Evolutionary conservation across 2,113 vertebrate species (phyloP).

Genomic region (Ondatra zibethicus): DNA sequence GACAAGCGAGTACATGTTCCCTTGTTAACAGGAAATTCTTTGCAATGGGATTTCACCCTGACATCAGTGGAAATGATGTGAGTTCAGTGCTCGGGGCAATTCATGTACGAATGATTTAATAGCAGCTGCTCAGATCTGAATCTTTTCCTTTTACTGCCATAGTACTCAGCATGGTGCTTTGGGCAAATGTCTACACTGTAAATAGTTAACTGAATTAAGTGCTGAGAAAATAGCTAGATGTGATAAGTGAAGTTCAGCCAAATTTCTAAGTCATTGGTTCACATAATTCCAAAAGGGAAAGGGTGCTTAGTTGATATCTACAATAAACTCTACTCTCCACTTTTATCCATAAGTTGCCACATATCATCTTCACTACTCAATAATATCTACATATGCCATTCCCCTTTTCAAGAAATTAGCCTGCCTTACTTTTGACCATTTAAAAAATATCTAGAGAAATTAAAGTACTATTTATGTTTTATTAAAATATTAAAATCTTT

Average conservation of each 20-base stretch:
- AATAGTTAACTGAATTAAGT: background rate
- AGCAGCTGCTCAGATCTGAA: constrained; percentile 55
- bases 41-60: constrained; percentile 45
- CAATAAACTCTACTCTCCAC: background rate
- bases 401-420: background rate
- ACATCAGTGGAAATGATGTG: constrained; percentile 55
- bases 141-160: constrained; percentile 24
- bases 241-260: background rate
- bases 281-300: background rate
- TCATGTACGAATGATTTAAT: constrained; percentile 47
- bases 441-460: constrained; percentile 30
- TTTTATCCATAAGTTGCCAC: background rate
- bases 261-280: constrained; percentile 10
- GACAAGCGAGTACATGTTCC: constrained; percentile 21
- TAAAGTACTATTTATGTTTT: constrained; percentile 36
- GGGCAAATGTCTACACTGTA: background rate
- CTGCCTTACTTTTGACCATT: constrained; percentile 19
- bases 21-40: constrained; percentile 40
- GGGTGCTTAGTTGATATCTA: background rate
- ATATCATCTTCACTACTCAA: background rate
- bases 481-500: constrained; percentile 18
- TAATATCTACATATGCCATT: background rate
- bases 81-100: constrained; percentile 44
- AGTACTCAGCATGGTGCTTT: background rate
- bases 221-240: constrained; percentile 34